Base-by-base conservation (phyloP, 1,140 invertebrate species). In the Drosophila ambigua region DNA sequence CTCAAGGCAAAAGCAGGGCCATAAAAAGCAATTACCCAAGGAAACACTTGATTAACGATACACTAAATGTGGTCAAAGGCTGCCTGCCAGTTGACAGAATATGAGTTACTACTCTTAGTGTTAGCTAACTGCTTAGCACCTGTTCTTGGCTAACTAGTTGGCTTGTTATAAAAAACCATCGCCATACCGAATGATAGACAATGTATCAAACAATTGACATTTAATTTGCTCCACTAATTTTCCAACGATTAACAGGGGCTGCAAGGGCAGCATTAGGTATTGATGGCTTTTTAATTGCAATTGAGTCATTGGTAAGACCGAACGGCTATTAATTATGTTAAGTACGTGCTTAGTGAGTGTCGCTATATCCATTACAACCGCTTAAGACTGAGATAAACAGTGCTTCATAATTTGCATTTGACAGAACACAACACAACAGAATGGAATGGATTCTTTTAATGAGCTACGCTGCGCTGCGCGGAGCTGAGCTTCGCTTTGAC, bases 271-370 rank as follows among this genome's bases (percentile, higher is more conserved):
- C 57, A 28, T 0, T 1, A 31, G 7, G 60, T 26, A 5, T 64
- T 80, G 73, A 81, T 84, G 61, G 77, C 46, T 81, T 81, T 81
- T 77, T 87, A 84, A 84, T 84, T 84, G 81, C 73, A 77, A 49
- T 69, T 75, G 72, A 75, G 61, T 75, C 71, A 67, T 55, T 57
- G 46, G 72, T 45, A 52, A 53, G 26, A 20, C 20, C 58, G 50
- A 55, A 46, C 65, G 60, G 41, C 62, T 50, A 66, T 77, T 75
- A 85, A 76, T 87, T 76, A 87, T 87, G 80, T 60, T 77, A 76
- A 77, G 72, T 77, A 59, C 28, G 26, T 58, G 49, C 48, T 62
- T 63, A 66, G 48, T 58, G 58, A 16, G 31, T 75, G 62, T 75
- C 54, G 48, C 54, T 35, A 20, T 62, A 54, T 77, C 26, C 16